Evolutionary conservation across 2,113 vertebrate genomes (phyloP), one percentile per base, ranked within the genome.

Genomic region (Chlorodrepanis virens): DNA sequence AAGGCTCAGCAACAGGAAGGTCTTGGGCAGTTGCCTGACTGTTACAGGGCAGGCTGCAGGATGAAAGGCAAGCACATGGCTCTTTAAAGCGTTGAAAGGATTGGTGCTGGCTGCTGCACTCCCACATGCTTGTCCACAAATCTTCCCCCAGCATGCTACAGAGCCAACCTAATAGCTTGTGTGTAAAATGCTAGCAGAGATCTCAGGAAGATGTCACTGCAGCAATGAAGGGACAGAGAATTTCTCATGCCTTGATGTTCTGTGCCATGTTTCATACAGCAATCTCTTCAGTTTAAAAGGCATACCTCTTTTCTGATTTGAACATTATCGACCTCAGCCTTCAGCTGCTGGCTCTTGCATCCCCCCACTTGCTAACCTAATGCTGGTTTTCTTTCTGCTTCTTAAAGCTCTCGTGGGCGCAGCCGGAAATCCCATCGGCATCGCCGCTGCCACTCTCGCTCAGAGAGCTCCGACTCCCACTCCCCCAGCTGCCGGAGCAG

Each of bases 401-500:
- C 83, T 65, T 57, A 65, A 98, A 99, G 99, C 96, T 99, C 98
- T 15, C 98, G 97, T 97, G 98, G 98, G 93, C 98, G 96, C 52
- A 31, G 96, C 40, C 95, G 97, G 69, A 98, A 98, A 95, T 98
- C 98, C 29, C 98, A 97, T 54, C 98, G 98, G 74, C 98, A 96
- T 59, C 98, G 94, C 17, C 98, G 95, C 97, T 98, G 96, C 91
- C 98, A 97, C 97, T 98, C 98, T 14, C 96, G 97, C 92, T 98
- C 98, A 0, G 97, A 98, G 94, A 98, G 98, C 97, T 98, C 98
- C 0, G 98, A 97, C 92, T 98, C 98, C 47, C 98, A 94, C 21
- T 98, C 98, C 27, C 98, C 97, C 60, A 97, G 96, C 97, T 96
- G 98, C 86, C 97, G 98, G 89, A 98, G 98, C 98, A 99, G 99